These are phyloP conservation scores for Xiphydria camelus DNA, from an alignment of 2,888 invertebrate genomes.

Conservation along the genomic window DNA sequence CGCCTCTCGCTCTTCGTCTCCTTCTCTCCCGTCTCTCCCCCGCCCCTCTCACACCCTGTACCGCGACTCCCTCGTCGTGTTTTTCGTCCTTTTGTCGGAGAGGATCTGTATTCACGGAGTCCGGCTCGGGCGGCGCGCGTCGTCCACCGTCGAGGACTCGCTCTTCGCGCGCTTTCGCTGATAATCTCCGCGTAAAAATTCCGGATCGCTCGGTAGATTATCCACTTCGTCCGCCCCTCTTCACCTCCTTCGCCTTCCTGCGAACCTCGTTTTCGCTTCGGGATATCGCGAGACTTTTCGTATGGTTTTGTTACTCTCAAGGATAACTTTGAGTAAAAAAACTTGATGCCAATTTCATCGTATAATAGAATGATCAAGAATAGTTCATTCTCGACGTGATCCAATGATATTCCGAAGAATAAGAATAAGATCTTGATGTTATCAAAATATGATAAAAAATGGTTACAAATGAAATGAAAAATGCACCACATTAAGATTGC, in stretches of 20 bases:
- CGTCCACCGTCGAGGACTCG: no score
- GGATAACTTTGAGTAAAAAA: no score
- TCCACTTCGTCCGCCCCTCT: conserved; percentile 12
- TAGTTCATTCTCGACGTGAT: no score
- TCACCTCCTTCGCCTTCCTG: not conserved
- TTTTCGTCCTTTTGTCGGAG: conserved; percentile 34
- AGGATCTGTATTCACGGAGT: conserved; percentile 44
- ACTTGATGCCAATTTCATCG: no score
- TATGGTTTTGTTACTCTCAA: no score
- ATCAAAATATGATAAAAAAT: no score
- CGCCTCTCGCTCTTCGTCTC: conserved; percentile 4
- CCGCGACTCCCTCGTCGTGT: conserved; percentile 14
- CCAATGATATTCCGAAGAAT: no score
- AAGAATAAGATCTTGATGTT: no score
- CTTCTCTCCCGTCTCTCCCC: conserved; percentile 8
- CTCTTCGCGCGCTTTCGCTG: no score
- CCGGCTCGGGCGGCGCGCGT: conserved; percentile 39
- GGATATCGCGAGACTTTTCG: conserved; percentile 18
- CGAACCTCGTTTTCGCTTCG: conserved; percentile 1
- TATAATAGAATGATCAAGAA: no score
- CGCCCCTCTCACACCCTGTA: conserved; percentile 4
- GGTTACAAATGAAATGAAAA: no score
- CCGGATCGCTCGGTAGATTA: conserved; percentile 25
- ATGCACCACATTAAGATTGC: no score
- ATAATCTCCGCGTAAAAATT: conserved; percentile 48